phyloP scores from a whole-genome alignment of 2,797 vertebrate species.

The Loris lydekkerianus region DNA sequence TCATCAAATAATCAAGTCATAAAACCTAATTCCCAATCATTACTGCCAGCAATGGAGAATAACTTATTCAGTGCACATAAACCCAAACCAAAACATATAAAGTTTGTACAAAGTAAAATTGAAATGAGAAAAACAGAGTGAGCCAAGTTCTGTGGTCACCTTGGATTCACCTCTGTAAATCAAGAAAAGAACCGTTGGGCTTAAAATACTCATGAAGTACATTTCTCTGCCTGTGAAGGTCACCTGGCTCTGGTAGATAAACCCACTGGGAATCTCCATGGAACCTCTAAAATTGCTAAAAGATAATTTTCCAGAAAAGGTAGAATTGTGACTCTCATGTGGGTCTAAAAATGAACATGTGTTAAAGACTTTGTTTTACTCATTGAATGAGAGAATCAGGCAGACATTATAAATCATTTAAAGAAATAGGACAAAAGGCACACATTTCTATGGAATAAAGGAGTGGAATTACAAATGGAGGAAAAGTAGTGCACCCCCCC shows the following conservation, averaged over 20 bases:
- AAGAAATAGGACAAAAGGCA: neutral
- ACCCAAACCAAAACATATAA: neutral
- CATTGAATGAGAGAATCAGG: neutral
- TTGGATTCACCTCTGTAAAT: neutral
- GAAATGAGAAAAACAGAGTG: neutral
- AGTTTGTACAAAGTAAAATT: neutral
- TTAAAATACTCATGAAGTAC: neutral
- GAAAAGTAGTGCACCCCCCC: neutral
- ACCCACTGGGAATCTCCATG: neutral
- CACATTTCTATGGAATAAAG: constrained; percentile 1
- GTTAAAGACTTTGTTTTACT: constrained; percentile 47
- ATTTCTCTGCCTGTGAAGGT: neutral
- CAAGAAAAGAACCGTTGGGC: neutral
- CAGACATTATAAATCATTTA: neutral
- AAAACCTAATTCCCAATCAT: neutral
- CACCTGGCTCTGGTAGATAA: neutral
- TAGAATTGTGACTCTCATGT: neutral
- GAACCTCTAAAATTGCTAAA: neutral
- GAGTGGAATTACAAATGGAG: neutral
- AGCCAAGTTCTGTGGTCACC: neutral
- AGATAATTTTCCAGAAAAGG: constrained; percentile 6
- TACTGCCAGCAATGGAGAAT: neutral
- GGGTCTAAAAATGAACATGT: neutral
- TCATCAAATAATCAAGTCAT: neutral
- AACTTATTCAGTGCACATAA: neutral